Evolutionary conservation across 1,140 invertebrate genomes (phyloP), one percentile per base, ranked within the genome.

Genomic region (Diuraphis noxia): DNA sequence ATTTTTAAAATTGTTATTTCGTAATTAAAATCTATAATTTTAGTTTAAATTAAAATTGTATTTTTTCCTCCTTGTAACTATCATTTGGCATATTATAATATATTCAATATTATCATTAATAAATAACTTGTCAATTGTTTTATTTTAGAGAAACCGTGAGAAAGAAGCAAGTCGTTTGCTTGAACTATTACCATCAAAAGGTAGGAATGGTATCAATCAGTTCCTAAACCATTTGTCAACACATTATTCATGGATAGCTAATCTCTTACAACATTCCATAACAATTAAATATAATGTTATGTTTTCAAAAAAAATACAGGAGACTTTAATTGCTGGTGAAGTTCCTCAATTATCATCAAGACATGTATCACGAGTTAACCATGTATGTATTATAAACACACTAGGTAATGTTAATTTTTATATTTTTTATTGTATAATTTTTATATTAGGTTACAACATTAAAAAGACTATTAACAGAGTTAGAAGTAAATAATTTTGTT

Each of bases 401-500:
- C 6, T 88, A n/a, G 23, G 1, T 23, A 17, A n/a, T n/a, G 8
- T 79, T 36, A 36, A 21, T 79, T 38, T 13, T 72, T 40, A 41
- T 30, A 92, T 92, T 92, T 90, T 88, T 90, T 63, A 25, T n/a
- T 72, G 34, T 34, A 46, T 49, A 30, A 43, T 72, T 90, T 85
- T 77, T 56, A 34, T 63, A 63, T 34, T 89, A 95, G 95, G 94
- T 95, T 92, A 92, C 93, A 85, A 92, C 94, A 81, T 93, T 95
- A 52, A 93, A 93, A 79, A 89, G 93, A 9, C 93, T 93, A 86
- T 93, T 95, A 56, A 92, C 92, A 36, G 85, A 91, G 1, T 92
- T 95, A 43, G 92, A 93, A 34, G 94, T 95, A 4, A 94, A 94
- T 92, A 94, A 94, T 88, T 95, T 95, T 92, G 91, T 96, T 25